phyloP scores from a whole-genome alignment of 53 echinoderm and acorn worm genomes.

The Apostichopus leukothele region DNA sequence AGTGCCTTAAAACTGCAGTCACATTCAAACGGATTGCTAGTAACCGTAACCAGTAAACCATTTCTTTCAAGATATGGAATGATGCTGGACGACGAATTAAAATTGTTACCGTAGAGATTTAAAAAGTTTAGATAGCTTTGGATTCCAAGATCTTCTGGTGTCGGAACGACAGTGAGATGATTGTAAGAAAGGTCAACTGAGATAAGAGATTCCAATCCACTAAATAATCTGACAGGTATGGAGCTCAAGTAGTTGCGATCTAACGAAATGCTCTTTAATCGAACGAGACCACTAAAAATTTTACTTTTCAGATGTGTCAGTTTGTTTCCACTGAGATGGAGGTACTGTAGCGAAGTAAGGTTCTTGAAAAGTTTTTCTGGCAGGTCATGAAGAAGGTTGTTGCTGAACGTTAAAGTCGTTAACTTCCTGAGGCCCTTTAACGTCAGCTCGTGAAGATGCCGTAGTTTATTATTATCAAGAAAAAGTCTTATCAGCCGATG shows the following conservation, averaged over 20 bases:
- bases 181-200: not conserved
- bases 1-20: not conserved
- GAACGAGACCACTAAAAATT: not conserved
- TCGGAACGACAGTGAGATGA: not conserved
- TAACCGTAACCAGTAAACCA: not conserved
- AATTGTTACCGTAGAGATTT: not conserved
- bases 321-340: not conserved
- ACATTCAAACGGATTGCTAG: slow-evolving; percentile 1
- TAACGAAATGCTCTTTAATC: not conserved
- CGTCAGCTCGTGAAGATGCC: not conserved
- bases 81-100: not conserved
- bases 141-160: not conserved
- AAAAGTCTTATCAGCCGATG: not conserved
- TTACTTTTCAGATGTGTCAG: not conserved
- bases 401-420: not conserved
- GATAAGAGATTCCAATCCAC: not conserved
- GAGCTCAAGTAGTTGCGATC: not conserved
- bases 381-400: not conserved
- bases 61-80: not conserved
- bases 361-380: not conserved
- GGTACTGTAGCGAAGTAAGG: not conserved
- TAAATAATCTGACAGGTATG: not conserved
- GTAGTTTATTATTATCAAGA: not conserved
- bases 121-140: not conserved
- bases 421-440: not conserved